Base-by-base conservation (phyloP, 2,797 vertebrate genomes). In the Luscinia megarhynchos region DNA sequence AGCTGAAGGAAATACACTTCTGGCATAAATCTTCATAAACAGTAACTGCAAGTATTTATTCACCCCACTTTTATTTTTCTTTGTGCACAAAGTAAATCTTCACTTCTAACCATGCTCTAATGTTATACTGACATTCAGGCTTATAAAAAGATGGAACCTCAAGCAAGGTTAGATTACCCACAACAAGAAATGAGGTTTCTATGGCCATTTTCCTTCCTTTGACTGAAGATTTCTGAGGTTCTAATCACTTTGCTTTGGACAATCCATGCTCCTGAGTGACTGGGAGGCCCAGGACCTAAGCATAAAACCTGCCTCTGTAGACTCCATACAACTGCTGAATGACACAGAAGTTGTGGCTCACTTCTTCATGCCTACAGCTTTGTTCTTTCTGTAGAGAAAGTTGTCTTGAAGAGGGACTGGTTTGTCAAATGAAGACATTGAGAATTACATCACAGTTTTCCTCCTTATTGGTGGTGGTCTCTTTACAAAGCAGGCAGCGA, bases 391-490 rank as follows among this genome's bases (percentile, higher is more conserved):
- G 12, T 54, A 50, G 40, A n/a, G 23, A 67, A 81, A 64, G 34
- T 0, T 4, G 36, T 23, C 38, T 55, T 84, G 34, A 51, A 83
- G 38, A 58, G 45, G 34, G 45, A 51, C 26, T 89, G 43, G 57
- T 41, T 77, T 84, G 30, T 86, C 67, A 92, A 74, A 89, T 76
- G 62, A 83, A 86, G 82, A 94, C 19, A 10, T 36, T 38, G 45
- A 91, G 46, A 61, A 74, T 80, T 89, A 50, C 77, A 73, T 40
- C 1, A 1, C 54, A 59, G 38, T 55, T 87, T 92, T 89, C 50
- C 58, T 68, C 66, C 69, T 90, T 87, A 69, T 13, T 92, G 76
- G 69, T 84, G 81, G 77, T 88, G 93, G 79, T 85, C 89, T 81
- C 22, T 24, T 72, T 80, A 48, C 15, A 58, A 63, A 84, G 61